Conservation (phyloP, 2,797 vertebrate genomes). For the Pagetopsis macropterus region DNA sequence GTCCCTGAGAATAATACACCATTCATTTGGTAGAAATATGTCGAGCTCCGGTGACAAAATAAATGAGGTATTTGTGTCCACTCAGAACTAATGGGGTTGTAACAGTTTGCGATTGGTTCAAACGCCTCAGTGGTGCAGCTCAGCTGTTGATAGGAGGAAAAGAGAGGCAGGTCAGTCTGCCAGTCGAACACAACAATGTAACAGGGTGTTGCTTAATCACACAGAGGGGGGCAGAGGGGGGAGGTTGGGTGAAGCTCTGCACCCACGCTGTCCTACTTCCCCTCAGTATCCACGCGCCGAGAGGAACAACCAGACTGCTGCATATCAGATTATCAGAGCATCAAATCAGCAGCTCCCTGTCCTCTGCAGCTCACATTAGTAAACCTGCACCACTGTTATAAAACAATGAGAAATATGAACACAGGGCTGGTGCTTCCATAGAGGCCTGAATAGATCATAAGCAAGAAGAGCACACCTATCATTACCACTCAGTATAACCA, state of each 20-base stretch:
- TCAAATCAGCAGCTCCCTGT: constrained; percentile 25
- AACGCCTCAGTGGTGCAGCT: constrained; percentile 35
- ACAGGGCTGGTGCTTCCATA: background rate
- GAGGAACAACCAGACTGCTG: constrained; percentile 46
- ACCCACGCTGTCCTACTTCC: constrained; percentile 77
- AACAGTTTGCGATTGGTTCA: background rate
- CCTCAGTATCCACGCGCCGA: constrained; percentile 48
- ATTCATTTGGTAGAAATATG: background rate
- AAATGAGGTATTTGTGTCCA: too few relatives aligned
- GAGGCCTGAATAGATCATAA: background rate
- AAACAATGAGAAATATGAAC: background rate
- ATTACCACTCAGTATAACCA: background rate
- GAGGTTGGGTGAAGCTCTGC: constrained; percentile 67
- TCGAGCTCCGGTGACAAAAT: background rate
- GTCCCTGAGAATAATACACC: background rate
- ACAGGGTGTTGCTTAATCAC: constrained; percentile 65
- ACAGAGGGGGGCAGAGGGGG: constrained; percentile 25
- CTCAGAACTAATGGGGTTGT: too few relatives aligned
- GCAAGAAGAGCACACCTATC: background rate
- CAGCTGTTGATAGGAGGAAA: constrained; percentile 45
- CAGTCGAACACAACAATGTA: constrained; percentile 52
- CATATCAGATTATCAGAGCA: constrained; percentile 32
- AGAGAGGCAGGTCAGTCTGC: constrained; percentile 54
- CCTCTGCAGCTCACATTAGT: constrained; percentile 1
- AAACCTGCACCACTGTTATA: constrained; percentile 12